phyloP scores from a whole-genome alignment of 2,888 invertebrate genomes.

The Pachycephus smyrnensis region DNA sequence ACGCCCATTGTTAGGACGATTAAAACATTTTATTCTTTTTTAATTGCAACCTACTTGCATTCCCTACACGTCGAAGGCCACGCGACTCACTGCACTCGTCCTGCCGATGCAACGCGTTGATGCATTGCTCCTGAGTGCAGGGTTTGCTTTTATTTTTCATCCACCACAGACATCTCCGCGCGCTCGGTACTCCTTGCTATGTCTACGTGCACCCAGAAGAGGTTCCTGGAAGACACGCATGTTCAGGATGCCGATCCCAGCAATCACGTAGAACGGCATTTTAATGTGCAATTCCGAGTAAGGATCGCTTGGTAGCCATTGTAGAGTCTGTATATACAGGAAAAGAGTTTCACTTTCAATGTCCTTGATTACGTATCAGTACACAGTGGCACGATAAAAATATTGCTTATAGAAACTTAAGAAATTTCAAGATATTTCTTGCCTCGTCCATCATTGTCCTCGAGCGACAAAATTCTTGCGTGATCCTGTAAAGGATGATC shows the following conservation, averaged over 20 bases:
- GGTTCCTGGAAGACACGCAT: constrained; percentile 32
- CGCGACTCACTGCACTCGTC: constrained; percentile 38
- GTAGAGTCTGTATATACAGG: neutral
- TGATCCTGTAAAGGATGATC: neutral
- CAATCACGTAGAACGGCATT: constrained; percentile 3
- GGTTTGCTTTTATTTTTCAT: constrained; percentile 11
- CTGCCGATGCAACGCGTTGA: constrained; percentile 18
- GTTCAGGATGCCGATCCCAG: constrained; percentile 23
- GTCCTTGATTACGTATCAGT: neutral
- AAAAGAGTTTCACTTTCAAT: neutral
- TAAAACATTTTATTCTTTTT: neutral
- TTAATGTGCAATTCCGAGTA: constrained; percentile 1
- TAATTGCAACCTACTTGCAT: constrained; percentile 24
- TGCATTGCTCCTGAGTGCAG: constrained; percentile 8
- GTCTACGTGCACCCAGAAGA: constrained; percentile 7
- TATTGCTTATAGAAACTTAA: neutral
- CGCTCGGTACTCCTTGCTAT: constrained; percentile 11
- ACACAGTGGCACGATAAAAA: neutral
- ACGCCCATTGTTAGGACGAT: neutral
- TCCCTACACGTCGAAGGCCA: constrained; percentile 57
- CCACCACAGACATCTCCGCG: constrained; percentile 11
- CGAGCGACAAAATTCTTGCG: neutral
- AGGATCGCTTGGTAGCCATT: neutral
- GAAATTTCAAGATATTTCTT: neutral
- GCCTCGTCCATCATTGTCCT: neutral